Conservation (phyloP, 1,140 invertebrate genomes). For the Psilanteris sp. region DNA sequence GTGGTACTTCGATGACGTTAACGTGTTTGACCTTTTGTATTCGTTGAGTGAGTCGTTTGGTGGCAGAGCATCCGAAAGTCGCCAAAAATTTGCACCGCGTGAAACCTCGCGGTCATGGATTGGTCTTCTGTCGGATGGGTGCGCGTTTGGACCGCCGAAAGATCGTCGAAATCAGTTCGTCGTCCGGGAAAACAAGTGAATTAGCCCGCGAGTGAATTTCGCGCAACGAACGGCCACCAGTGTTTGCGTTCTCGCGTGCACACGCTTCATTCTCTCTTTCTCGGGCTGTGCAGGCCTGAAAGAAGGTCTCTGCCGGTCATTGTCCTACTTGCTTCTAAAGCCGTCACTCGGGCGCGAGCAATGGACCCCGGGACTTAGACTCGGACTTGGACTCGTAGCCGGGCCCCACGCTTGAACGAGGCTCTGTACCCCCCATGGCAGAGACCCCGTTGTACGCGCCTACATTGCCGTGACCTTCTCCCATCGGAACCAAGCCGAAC, state of each 20-base stretch:
- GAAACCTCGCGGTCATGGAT: too few relatives aligned
- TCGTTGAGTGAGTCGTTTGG: too few relatives aligned
- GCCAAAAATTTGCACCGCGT: slow-evolving; percentile 38
- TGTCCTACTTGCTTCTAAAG: slow-evolving; percentile 75
- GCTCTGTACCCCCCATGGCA: slow-evolving; percentile 68
- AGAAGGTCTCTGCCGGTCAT: slow-evolving; percentile 80
- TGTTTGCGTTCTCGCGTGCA: slow-evolving; percentile 32
- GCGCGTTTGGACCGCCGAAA: slow-evolving; percentile 48
- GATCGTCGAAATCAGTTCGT: slow-evolving; percentile 62
- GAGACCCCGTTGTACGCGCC: slow-evolving; percentile 67
- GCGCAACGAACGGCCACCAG: slow-evolving; percentile 56
- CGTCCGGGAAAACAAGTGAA: slow-evolving; percentile 75
- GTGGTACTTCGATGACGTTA: too few relatives aligned
- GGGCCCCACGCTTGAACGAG: slow-evolving; percentile 66
- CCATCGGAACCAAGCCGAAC: slow-evolving; percentile 70
- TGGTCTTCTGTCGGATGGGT: too few relatives aligned
- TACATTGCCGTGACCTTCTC: slow-evolving; percentile 69
- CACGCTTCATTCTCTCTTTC: slow-evolving; percentile 50
- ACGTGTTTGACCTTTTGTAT: too few relatives aligned
- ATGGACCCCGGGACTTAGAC: slow-evolving; percentile 70
- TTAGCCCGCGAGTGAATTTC: slow-evolving; percentile 71
- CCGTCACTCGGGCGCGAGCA: slow-evolving; percentile 31
- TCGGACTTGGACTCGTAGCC: slow-evolving; percentile 57
- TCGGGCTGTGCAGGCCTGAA: slow-evolving; percentile 65
- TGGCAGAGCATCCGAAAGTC: too few relatives aligned